Conservation (phyloP, 2,888 invertebrate genomes). For the Dichetophora obliterata region DNA sequence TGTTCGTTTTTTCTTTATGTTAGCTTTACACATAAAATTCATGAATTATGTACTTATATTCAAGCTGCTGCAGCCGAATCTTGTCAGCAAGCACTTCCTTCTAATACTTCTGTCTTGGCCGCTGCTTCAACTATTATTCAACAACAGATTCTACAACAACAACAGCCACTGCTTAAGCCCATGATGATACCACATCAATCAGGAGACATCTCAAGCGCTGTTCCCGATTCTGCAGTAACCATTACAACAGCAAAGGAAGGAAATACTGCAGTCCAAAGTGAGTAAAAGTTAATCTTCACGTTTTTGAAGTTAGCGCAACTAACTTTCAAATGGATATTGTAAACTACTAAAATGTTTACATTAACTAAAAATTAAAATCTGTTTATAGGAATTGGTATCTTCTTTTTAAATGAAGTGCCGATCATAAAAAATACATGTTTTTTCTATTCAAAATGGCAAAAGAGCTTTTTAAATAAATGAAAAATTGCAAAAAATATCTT, state of each 20-base stretch:
- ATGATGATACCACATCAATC: background rate
- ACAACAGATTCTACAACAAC: slow-evolving; percentile 33
- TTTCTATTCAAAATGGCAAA: no score
- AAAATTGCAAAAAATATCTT: no score
- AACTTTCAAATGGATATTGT: no score
- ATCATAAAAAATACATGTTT: no score
- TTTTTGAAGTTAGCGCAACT: no score
- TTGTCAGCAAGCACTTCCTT: background rate
- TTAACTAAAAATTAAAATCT: no score
- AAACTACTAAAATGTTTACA: no score
- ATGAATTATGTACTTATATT: background rate
- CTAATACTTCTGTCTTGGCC: slow-evolving; percentile 14
- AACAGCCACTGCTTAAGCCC: background rate
- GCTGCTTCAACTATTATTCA: slow-evolving; percentile 27
- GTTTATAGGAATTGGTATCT: no score
- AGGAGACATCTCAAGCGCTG: slow-evolving; percentile 24
- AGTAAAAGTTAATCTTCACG: slow-evolving; percentile 20
- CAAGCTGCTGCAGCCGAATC: background rate
- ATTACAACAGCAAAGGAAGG: slow-evolving; percentile 37
- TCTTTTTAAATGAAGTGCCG: no score
- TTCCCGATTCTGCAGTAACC: slow-evolving; percentile 41
- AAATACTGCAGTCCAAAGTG: slow-evolving; percentile 37
- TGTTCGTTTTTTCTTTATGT: background rate
- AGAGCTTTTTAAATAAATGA: no score
- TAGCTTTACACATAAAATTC: background rate